Evolutionary conservation across 2,113 vertebrate genomes (phyloP).

Genomic region (Apaloderma vittatum): DNA sequence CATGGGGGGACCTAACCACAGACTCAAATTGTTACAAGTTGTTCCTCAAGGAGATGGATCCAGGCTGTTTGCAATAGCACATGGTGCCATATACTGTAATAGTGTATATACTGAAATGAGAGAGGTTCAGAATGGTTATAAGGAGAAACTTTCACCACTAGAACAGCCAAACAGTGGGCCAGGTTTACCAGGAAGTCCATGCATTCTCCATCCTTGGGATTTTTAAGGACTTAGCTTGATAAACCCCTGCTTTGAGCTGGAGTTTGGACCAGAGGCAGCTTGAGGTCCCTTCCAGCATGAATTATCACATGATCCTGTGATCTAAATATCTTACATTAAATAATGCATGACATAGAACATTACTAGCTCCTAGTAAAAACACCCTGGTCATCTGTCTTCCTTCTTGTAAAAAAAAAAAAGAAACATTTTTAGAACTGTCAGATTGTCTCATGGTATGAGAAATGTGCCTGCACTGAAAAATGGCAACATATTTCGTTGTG

Average conservation of each 20-base stretch:
- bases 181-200: background rate
- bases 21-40: background rate
- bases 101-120: background rate
- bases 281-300: background rate
- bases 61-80: background rate
- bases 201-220: background rate
- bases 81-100: background rate
- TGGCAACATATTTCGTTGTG: background rate
- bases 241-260: background rate
- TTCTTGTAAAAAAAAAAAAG: background rate
- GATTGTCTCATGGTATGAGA: background rate
- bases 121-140: background rate
- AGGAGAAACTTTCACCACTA: background rate
- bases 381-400: background rate
- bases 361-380: conserved; percentile 14
- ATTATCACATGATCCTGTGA: background rate
- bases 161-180: background rate
- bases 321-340: conserved; percentile 26
- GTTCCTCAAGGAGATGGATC: background rate
- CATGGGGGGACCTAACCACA: background rate
- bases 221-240: background rate
- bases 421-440: conserved; percentile 21
- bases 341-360: conserved; percentile 18
- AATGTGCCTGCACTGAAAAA: conserved; percentile 11
- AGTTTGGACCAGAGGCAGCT: background rate